Evolutionary conservation across 2,113 vertebrate genomes (phyloP), one percentile per base, ranked within the genome.

Genomic region (Prinia subflava): DNA sequence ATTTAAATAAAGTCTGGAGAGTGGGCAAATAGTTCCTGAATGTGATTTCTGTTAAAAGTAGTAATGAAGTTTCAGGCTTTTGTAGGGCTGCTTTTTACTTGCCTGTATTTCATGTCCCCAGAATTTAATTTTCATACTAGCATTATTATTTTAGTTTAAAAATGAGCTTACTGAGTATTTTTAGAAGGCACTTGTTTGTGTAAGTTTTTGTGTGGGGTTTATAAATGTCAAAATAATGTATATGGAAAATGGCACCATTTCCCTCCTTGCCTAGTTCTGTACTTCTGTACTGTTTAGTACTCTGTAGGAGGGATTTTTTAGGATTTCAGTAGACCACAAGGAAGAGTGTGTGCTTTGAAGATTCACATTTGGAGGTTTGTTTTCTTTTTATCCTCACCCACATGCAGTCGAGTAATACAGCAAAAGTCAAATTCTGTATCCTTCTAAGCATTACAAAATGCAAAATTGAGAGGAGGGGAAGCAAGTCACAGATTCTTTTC

Each of bases 101-200:
- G 20, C 21, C 15, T 62, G 4, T 3, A 5, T 87, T 69, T 81
- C 10, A 9, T 15, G 27, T 81, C 28, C 11, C 15, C 0, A 0
- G 15, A 89, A 31, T 17, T 24, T 76, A 37, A 37, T 67, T 89
- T 83, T 83, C 17, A 8, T 65, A 55, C 11, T 56, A 47, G 21
- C 15, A 39, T 4, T 81, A 80, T 16, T 60, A 46, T 28, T 80
- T 76, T 63, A 24, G 4, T 57, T 86, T 74, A 27, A 42, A 93
- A 50, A 55, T 81, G 0, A 77, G 27, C 5, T 80, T 64, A 30
- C 11, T 80, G 12, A 24, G 33, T 49, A 21, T 62, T 64, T 60
- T 52, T 70, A 46, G 35, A 78, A 46, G 59, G 14, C 4, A 19
- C 3, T 57, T 55, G 28, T 50, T 12, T 50, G 9, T 79, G 18